Evolutionary conservation across 2,888 invertebrate genomes (phyloP).

Genomic region (Philereme vetulata): DNA sequence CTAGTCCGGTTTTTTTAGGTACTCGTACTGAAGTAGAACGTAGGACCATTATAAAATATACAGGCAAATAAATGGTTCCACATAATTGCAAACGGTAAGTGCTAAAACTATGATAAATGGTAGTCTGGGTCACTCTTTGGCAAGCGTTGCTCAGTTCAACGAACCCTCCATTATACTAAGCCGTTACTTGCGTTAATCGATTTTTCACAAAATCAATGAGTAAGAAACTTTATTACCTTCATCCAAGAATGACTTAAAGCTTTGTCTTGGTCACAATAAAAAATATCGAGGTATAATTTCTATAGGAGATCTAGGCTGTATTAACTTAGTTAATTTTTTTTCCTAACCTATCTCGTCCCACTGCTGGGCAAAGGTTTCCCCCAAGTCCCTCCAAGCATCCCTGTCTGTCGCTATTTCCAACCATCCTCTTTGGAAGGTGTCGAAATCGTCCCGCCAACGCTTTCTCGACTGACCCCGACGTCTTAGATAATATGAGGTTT

Average conservation of each 20-base stretch:
- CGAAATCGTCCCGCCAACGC: too few species aligned
- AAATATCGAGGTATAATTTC: neutral
- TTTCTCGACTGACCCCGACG: too few species aligned
- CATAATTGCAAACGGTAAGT: neutral
- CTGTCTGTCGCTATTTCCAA: too few species aligned
- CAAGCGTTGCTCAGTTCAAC: constrained; percentile 12
- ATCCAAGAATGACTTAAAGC: constrained; percentile 9
- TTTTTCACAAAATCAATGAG: constrained; percentile 19
- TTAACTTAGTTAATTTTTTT: too few species aligned
- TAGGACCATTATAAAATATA: neutral
- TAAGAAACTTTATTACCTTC: constrained; percentile 9
- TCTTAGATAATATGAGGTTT: too few species aligned
- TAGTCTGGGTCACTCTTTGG: constrained; percentile 2
- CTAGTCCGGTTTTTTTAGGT: too few species aligned
- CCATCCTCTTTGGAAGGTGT: too few species aligned
- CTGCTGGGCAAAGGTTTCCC: too few species aligned
- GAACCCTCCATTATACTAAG: constrained; percentile 10
- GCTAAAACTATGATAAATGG: constrained; percentile 8
- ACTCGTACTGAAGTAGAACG: too few species aligned
- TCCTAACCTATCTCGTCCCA: too few species aligned
- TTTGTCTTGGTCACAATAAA: constrained; percentile 15
- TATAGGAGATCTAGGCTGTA: too few species aligned
- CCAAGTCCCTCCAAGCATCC: too few species aligned
- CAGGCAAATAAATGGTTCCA: neutral
- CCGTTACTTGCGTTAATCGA: constrained; percentile 10